Evolutionary conservation across 2,797 vertebrate species (phyloP), one percentile per base, ranked within the genome.

Genomic region (Xenentodon cancila): DNA sequence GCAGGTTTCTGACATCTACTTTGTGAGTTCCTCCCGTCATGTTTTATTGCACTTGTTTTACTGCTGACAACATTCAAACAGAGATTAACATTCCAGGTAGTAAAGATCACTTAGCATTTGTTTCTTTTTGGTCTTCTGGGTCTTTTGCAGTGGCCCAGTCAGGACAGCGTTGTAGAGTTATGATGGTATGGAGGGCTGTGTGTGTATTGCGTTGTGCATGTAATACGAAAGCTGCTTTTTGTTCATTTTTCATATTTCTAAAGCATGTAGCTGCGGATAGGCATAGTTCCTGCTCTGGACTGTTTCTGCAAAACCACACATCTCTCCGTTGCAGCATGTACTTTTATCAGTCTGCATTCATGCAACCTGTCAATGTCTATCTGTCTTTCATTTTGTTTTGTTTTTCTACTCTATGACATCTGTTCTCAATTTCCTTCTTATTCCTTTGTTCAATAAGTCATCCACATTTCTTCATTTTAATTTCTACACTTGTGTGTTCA

Each of bases 1-100:
- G 50, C 94, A 93, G 1, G 90, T 95, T 76, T 93, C 96, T 0
- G 96, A 99, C 91, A 97, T 99, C 84, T 99, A 98, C 89, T 98
- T 99, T 87, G 97, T 99, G 95, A 99, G 97, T 95, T 18, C 22
- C 3, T 0, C 2, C 44, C 19, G 3, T 55, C 5, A 1, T 2
- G 3, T 22, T 47, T 53, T 3, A 20, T 1, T 22, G 22, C 13
- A 52, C 57, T 42, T 9, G 1, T 40, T 13, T 52, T 16, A 37
- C 30, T 45, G 2, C 27, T 18, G 40, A 19, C 15, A 19, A 43
- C 47, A 12, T 46, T 53, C 19, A 56, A 30, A 25, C 25, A 27
- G 19, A 9, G 0, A 20, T 37, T 4, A 13, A 37, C 34, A 13
- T 37, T 37, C 25, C 34, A 54, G 32, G 48, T 19, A 49, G 56